Evolutionary conservation across 2,113 vertebrate genomes (phyloP).

Genomic region (Etheostoma spectabile): DNA sequence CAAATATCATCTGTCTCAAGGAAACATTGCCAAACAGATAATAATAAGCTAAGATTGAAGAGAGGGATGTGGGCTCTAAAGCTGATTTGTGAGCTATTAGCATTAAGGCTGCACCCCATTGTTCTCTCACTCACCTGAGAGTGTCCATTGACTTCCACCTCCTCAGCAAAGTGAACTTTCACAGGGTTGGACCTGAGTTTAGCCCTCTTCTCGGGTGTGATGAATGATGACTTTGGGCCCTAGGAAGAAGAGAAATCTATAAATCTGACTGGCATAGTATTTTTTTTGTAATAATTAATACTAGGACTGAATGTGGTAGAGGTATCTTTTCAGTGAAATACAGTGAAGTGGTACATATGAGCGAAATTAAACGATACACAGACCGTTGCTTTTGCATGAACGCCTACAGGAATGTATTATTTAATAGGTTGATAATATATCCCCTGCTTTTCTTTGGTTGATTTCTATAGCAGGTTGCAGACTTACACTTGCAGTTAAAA

Average conservation of each 20-base stretch:
- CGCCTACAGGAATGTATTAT: not conserved
- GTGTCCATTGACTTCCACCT: slow-evolving; percentile 95
- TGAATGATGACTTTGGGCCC: slow-evolving; percentile 97
- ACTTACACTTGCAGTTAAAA: not conserved
- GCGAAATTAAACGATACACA: not conserved
- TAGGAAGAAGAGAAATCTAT: slow-evolving; percentile 67
- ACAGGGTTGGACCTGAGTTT: slow-evolving; percentile 94
- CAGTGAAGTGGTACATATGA: not conserved
- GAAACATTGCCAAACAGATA: not conserved
- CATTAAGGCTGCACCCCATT: not conserved
- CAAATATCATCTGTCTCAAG: not conserved
- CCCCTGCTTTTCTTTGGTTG: not conserved
- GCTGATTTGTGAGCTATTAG: too few species aligned
- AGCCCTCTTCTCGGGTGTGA: slow-evolving; percentile 96
- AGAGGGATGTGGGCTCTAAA: not conserved
- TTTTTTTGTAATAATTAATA: not conserved
- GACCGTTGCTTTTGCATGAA: not conserved
- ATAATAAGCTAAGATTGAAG: not conserved
- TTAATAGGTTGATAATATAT: not conserved
- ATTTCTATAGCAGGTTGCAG: not conserved
- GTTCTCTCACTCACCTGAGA: slow-evolving; percentile 85
- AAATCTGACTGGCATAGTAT: not conserved
- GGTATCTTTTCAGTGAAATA: not conserved
- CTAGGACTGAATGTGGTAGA: not conserved
- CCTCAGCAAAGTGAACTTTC: slow-evolving; percentile 96